Conservation (phyloP, 2,797 vertebrate species). For the Rhinoraja longicauda region DNA sequence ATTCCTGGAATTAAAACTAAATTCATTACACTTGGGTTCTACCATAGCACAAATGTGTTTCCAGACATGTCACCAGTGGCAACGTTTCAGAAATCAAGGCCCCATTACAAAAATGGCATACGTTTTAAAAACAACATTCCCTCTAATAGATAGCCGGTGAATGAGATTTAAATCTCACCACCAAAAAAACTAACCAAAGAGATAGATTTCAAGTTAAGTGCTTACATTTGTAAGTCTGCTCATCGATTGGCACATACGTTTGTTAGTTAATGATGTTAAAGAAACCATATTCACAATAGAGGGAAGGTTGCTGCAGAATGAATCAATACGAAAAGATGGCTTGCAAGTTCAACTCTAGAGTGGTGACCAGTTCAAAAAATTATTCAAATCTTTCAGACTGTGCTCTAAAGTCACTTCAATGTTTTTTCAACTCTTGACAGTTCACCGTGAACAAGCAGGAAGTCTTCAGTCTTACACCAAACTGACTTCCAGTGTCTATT, state of each 20-base stretch:
- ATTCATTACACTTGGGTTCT: conserved; percentile 32
- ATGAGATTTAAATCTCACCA: conserved; percentile 25
- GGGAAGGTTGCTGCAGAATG: conserved; percentile 37
- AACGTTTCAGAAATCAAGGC: conserved; percentile 12
- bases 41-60: neutral
- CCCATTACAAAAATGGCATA: conserved; percentile 30
- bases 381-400: conserved; percentile 35
- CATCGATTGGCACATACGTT: conserved; percentile 28
- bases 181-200: conserved; percentile 16
- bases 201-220: conserved; percentile 5
- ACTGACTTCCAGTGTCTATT: conserved; percentile 78
- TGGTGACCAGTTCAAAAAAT: conserved; percentile 37
- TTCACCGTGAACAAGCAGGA: conserved; percentile 65
- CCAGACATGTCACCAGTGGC: conserved; percentile 24
- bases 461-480: conserved; percentile 82
- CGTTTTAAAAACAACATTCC: conserved; percentile 5
- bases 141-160: conserved; percentile 12
- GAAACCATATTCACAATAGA: conserved; percentile 22
- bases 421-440: conserved; percentile 63
- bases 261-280: conserved; percentile 37
- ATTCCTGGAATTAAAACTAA: conserved; percentile 20
- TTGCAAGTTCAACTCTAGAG: conserved; percentile 32
- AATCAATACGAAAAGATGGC: conserved; percentile 32
- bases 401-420: conserved; percentile 38
- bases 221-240: conserved; percentile 33